Conservation (phyloP, 2,113 vertebrate species). For the Daphoenositta chrysoptera region DNA sequence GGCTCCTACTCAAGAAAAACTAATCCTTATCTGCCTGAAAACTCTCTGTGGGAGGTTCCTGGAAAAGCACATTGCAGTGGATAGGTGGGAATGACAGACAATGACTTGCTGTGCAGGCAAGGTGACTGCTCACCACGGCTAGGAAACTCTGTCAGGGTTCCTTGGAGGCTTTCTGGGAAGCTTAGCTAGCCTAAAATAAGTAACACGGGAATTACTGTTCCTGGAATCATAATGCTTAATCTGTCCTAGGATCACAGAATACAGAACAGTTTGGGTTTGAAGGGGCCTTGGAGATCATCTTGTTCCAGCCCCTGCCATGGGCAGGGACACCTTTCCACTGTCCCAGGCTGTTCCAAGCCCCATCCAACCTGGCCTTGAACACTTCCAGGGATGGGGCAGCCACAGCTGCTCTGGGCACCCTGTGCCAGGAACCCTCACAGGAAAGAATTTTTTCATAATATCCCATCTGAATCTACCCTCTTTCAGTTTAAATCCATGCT, state of each 20-base stretch:
- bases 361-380: accelerated
- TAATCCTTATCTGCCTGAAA: neutral
- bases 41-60: neutral
- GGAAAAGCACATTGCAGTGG: neutral
- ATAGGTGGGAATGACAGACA: neutral
- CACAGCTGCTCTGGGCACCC: neutral
- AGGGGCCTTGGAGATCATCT: neutral
- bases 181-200: neutral
- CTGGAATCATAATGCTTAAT: neutral
- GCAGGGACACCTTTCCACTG: neutral
- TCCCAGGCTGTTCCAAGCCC: neutral
- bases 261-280: neutral
- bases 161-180: neutral
- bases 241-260: neutral
- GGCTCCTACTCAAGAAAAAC: neutral
- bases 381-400: neutral
- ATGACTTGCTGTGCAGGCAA: neutral
- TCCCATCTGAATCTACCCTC: neutral
- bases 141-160: neutral
- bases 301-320: neutral
- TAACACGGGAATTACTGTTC: neutral
- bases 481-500: neutral
- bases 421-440: neutral
- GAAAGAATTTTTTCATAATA: neutral
- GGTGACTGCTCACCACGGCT: neutral